Evolutionary conservation across 2,888 invertebrate species (phyloP), one percentile per base, ranked within the genome.

Genomic region (Dexiosoma caninum): DNA sequence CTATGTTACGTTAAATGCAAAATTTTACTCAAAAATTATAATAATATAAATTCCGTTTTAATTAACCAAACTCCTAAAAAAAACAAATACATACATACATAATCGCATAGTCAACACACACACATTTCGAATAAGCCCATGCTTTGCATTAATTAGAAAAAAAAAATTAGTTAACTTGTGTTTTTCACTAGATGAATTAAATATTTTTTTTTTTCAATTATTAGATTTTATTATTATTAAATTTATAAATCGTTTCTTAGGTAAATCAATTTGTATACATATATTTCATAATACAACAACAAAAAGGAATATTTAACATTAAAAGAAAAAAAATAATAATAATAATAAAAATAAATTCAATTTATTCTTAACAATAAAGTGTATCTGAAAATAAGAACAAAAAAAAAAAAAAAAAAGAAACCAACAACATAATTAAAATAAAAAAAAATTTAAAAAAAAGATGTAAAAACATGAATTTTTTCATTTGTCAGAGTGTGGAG

Each of bases 321-420:
- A 83, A 84, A 71, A 40, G n/a, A 51, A 51, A 37, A 55, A 27
- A 23, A 83, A 70, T 53, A 81, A 64, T 71, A 75, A 67, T 60
- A 75, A 59, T 44, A 71, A 76, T 74, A 74, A 84, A 82, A 78
- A 86, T 84, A 85, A 87, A 87, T 87, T 87, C 87, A 87, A 87
- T 87, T 87, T 86, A 87, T 87, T 87, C 87, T 87, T 87, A 87
- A 87, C 84, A 87, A 87, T 87, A 87, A 87, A 87, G 83, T 87
- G 86, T 87, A 87, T 87, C 87, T 87, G 87, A 87, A 87, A 67
- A 87, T 85, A 87, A 80, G 53, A 75, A 67, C 51, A 81, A 69
- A 59, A 71, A 46, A 55, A 78, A 67, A 69, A 71, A 44, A 40
- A 35, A 49, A 23, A 23, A 27, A 37, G 12, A 72, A 62, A 72